A percentile compares a stretch with the other conserved stretches of the same genome.
Evolutionary conservation across 2,113 vertebrate genomes (phyloP).

Genomic region (Numida meleagris): DNA sequence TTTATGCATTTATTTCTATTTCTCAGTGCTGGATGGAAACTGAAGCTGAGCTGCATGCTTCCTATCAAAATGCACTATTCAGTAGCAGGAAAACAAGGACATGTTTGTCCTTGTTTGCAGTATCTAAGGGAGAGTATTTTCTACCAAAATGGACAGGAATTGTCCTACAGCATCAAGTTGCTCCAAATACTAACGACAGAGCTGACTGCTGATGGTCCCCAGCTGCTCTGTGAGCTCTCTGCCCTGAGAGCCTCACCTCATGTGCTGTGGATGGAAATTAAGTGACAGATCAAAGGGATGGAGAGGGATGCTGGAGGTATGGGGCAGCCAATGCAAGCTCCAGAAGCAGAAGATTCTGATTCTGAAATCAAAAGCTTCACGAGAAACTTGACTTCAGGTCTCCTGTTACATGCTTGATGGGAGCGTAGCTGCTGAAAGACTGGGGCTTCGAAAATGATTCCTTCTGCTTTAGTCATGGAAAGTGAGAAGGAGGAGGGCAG

Average conservation of each 20-base stretch:
- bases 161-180: neutral
- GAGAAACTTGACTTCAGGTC: neutral
- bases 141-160: neutral
- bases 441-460: neutral
- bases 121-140: neutral
- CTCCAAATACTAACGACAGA: accelerated
- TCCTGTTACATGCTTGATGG: accelerated
- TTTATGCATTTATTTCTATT: neutral
- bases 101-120: accelerated
- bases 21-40: neutral
- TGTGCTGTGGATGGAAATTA: neutral
- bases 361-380: neutral
- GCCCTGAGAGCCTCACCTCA: neutral
- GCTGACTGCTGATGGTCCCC: neutral
- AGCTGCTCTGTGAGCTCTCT: neutral
- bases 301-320: neutral
- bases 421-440: neutral
- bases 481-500: neutral
- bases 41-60: accelerated
- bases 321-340: neutral
- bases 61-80: neutral
- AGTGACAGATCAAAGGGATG: accelerated
- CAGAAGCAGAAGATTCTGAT: neutral
- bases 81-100: accelerated
- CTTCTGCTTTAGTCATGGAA: neutral